These are phyloP conservation scores for Tetragonula clypearis DNA, from an alignment of 1,140 invertebrate genomes.

Conservation along the genomic window DNA sequence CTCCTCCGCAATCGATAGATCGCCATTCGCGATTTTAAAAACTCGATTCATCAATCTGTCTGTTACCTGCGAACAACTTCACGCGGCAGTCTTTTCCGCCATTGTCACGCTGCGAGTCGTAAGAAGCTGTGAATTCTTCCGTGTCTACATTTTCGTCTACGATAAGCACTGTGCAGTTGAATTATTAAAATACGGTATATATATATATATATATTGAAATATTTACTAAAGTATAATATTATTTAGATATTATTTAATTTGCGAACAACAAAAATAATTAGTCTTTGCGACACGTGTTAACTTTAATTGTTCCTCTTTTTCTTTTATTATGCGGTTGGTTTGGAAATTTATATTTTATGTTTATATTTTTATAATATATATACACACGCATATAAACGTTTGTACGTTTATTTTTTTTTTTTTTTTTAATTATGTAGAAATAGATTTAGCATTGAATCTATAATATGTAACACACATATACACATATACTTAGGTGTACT, in stretches of 20 bases:
- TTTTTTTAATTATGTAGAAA: neutral
- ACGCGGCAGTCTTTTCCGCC: neutral
- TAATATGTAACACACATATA: no score
- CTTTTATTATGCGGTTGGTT: neutral
- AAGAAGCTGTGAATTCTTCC: no score
- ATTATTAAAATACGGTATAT: neutral
- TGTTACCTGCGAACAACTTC: neutral
- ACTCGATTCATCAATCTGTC: conserved; percentile 6
- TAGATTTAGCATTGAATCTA: no score
- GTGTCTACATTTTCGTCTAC: no score
- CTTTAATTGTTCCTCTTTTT: neutral
- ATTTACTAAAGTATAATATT: no score
- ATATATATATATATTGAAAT: no score
- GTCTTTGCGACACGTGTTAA: conserved; percentile 10
- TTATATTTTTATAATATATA: neutral
- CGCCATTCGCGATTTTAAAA: neutral
- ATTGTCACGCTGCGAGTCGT: neutral
- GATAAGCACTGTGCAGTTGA: neutral
- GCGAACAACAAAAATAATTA: neutral
- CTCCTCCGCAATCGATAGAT: neutral
- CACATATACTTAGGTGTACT: no score
- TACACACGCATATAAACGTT: neutral
- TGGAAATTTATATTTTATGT: neutral
- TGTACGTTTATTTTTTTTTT: neutral
- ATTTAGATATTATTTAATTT: no score